These are phyloP conservation scores for Acrocyrtus sp. DNA, from an alignment of 2,888 invertebrate species.

Conservation along the genomic window DNA sequence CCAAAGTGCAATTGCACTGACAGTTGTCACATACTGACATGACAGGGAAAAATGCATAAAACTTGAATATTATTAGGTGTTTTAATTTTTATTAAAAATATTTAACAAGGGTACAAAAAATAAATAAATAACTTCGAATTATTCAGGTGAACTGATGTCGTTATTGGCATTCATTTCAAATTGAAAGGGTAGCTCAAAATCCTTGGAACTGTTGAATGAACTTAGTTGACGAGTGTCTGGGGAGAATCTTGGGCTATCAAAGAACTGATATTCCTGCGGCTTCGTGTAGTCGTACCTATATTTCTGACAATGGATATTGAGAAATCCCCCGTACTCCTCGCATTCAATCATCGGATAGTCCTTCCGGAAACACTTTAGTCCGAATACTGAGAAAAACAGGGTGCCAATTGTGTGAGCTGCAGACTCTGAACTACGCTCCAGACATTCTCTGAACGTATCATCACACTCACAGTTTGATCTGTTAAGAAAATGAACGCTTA, in stretches of 20 bases:
- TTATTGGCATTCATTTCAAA: too few species aligned
- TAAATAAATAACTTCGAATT: too few species aligned
- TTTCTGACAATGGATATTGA: conserved; percentile 60
- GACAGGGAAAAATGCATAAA: too few species aligned
- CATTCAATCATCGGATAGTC: conserved; percentile 62
- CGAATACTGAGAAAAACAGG: conserved; percentile 79
- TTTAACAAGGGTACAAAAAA: too few species aligned
- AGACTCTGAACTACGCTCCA: conserved; percentile 75
- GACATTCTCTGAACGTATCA: conserved; percentile 75
- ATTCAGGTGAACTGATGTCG: too few species aligned
- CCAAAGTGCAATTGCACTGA: too few species aligned
- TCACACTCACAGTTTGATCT: conserved; percentile 82
- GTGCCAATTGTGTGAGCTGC: conserved; percentile 79
- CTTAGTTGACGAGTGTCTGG: background rate
- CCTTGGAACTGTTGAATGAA: background rate
- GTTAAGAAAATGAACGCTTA: conserved; percentile 10
- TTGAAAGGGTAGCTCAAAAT: too few species aligned
- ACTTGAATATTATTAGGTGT: too few species aligned
- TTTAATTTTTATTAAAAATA: too few species aligned
- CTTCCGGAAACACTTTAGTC: conserved; percentile 78
- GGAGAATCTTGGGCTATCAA: conserved; percentile 55
- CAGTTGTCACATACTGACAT: too few species aligned
- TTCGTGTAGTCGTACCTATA: conserved; percentile 44
- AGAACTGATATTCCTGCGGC: conserved; percentile 52
- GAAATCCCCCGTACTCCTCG: conserved; percentile 59